Evolutionary conservation across 1,140 invertebrate species (phyloP).

Genomic region (Brachionus plicatilis): DNA sequence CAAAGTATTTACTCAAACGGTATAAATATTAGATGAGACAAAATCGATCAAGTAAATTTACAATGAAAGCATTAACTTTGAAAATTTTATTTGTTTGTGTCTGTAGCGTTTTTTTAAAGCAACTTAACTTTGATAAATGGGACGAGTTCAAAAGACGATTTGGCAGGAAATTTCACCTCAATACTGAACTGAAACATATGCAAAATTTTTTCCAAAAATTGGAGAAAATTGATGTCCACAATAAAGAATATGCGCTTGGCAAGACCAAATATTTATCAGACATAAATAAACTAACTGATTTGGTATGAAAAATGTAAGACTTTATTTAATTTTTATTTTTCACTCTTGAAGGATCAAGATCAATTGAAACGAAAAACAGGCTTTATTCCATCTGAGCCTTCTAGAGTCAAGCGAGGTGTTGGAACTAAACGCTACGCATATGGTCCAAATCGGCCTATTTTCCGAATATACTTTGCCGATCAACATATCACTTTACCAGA

Average conservation of each 20-base stretch:
- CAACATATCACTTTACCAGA: background rate
- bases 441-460: background rate
- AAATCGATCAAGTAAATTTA: background rate
- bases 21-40: background rate
- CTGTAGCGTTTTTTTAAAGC: background rate
- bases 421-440: background rate
- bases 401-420: background rate
- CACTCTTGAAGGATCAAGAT: background rate
- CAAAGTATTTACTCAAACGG: background rate
- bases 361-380: background rate
- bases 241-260: background rate
- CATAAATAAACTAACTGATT: background rate
- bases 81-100: background rate
- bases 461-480: background rate
- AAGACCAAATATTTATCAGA: background rate
- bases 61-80: constrained; percentile 14
- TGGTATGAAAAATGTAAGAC: background rate
- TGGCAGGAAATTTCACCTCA: background rate
- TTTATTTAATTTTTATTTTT: background rate
- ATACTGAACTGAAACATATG: background rate
- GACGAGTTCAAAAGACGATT: background rate
- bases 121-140: background rate
- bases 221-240: background rate
- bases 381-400: background rate
- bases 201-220: constrained; percentile 1